Evolutionary conservation across 2,888 invertebrate species (phyloP).

Genomic region (Seladonia tumulorum): DNA sequence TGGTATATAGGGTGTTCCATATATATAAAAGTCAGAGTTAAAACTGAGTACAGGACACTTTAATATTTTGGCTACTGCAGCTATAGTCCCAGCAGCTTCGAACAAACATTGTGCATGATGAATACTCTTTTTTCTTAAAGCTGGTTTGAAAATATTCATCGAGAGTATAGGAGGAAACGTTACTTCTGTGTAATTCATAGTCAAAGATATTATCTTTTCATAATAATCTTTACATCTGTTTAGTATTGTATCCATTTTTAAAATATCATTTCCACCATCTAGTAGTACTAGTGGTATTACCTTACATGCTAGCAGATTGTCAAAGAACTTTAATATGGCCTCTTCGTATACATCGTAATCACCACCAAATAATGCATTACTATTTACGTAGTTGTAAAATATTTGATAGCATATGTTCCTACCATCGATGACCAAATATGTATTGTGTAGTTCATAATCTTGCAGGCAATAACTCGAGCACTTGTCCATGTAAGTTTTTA

Average conservation of each 20-base stretch:
- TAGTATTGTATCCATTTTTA: slow-evolving; percentile 89
- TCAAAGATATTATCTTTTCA: slow-evolving; percentile 84
- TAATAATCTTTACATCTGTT: slow-evolving; percentile 87
- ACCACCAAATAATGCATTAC: slow-evolving; percentile 91
- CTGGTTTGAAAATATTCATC: slow-evolving; percentile 90
- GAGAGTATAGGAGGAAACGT: slow-evolving; percentile 91
- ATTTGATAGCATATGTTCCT: slow-evolving; percentile 89
- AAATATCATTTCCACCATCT: slow-evolving; percentile 91
- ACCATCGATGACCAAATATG: slow-evolving; percentile 92
- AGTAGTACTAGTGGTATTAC: slow-evolving; percentile 90
- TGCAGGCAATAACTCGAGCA: slow-evolving; percentile 87
- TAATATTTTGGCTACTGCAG: slow-evolving; percentile 91
- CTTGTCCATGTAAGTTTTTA: neutral
- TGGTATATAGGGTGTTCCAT: slow-evolving; percentile 93
- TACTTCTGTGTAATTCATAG: slow-evolving; percentile 86
- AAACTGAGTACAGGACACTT: slow-evolving; percentile 95
- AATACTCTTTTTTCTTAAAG: slow-evolving; percentile 88
- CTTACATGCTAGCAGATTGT: slow-evolving; percentile 88
- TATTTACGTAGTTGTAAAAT: slow-evolving; percentile 84
- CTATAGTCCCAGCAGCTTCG: slow-evolving; percentile 96
- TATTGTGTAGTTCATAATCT: slow-evolving; percentile 88
- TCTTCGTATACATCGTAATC: slow-evolving; percentile 92
- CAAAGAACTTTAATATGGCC: slow-evolving; percentile 89
- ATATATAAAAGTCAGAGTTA: slow-evolving; percentile 97
- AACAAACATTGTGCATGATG: slow-evolving; percentile 91